These are phyloP conservation scores for Argyresthia albistria DNA, from an alignment of 2,888 invertebrate species.

Conservation along the genomic window DNA sequence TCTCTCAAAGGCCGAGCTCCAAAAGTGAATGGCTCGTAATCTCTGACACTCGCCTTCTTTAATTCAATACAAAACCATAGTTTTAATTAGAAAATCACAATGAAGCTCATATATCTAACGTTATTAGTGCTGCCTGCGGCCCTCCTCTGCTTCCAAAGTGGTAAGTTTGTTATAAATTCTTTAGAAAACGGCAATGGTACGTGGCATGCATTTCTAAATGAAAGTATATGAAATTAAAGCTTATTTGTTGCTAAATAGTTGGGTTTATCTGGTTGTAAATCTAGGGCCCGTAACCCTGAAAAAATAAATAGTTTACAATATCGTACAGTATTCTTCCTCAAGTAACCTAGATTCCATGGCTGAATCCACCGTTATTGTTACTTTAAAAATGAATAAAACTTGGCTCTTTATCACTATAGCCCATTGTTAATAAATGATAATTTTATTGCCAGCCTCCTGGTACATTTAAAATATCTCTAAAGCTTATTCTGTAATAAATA, in stretches of 20 bases:
- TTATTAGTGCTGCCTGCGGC: constrained; percentile 80
- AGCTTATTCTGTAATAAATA: no score
- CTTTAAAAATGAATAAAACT: no score
- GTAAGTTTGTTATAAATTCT: constrained; percentile 70
- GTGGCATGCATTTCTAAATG: constrained; percentile 43
- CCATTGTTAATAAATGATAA: no score
- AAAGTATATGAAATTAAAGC: neutral
- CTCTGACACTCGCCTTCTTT: constrained; percentile 32
- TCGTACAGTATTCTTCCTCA: no score
- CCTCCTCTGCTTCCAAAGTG: constrained; percentile 78
- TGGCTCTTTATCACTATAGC: no score
- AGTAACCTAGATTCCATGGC: no score
- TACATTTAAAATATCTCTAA: no score
- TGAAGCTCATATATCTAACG: constrained; percentile 78
- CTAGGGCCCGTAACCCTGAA: no score
- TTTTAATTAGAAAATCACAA: constrained; percentile 44
- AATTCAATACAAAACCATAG: constrained; percentile 23
- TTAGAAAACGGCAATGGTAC: constrained; percentile 30
- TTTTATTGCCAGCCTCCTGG: no score
- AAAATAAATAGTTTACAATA: no score
- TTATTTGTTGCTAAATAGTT: neutral
- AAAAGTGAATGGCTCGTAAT: constrained; percentile 57
- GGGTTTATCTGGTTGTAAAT: neutral
- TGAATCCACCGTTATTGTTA: no score
- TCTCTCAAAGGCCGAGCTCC: constrained; percentile 38